Evolutionary conservation across 2,797 vertebrate genomes (phyloP).

Genomic region (Mormyrus proboscirostris): DNA sequence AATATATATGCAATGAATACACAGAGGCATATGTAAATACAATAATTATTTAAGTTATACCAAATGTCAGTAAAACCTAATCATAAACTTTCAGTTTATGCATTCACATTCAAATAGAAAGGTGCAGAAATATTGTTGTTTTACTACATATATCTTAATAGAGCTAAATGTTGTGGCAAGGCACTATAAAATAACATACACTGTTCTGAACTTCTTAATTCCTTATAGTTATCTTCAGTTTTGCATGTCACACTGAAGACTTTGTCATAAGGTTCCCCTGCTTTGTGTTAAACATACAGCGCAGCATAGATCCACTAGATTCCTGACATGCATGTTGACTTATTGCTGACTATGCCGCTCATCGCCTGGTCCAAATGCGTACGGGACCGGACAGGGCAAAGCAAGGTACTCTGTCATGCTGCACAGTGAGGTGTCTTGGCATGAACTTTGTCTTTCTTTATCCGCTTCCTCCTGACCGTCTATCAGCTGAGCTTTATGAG

Average conservation of each 20-base stretch:
- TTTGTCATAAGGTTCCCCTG: background rate
- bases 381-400: background rate
- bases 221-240: background rate
- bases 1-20: background rate
- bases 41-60: background rate
- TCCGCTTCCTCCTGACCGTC: constrained; percentile 48
- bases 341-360: background rate
- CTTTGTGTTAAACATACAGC: background rate
- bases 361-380: background rate
- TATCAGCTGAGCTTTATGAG: constrained; percentile 70
- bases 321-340: constrained; percentile 1
- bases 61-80: background rate
- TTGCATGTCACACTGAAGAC: background rate
- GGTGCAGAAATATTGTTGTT: background rate
- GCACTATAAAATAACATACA: background rate
- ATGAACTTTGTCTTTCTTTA: constrained; percentile 36
- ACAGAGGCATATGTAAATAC: background rate
- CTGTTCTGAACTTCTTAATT: background rate
- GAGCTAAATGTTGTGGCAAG: background rate
- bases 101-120: background rate
- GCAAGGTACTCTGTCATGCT: background rate
- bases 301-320: background rate
- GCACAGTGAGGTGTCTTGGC: background rate
- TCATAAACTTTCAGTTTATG: background rate
- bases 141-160: background rate